These are phyloP conservation scores for Theristicus caerulescens DNA, from an alignment of 2,113 vertebrate genomes.

Conservation along the genomic window DNA sequence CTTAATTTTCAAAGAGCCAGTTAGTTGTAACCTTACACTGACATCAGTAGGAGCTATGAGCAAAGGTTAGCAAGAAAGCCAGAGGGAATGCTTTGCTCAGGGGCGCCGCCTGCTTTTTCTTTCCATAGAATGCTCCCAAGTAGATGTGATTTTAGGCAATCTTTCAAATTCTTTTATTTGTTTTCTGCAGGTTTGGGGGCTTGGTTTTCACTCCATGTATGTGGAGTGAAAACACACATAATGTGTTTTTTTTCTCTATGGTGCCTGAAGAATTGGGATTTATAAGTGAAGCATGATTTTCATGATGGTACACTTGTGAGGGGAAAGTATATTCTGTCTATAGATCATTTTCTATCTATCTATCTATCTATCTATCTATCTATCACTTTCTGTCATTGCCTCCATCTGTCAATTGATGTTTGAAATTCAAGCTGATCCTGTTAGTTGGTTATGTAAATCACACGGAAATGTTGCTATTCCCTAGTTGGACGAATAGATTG, in stretches of 20 bases:
- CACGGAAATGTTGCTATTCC: not conserved
- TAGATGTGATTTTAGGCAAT: not conserved
- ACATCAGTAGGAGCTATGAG: not conserved
- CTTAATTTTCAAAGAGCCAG: not conserved
- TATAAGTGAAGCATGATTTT: not conserved
- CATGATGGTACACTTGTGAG: not conserved
- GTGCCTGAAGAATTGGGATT: not conserved
- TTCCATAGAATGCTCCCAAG: not conserved
- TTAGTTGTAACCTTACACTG: not conserved
- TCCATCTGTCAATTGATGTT: not conserved
- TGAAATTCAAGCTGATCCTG: not conserved
- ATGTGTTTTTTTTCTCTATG: not conserved
- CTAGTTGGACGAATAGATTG: not conserved
- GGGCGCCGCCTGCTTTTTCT: not conserved
- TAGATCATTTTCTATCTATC: not conserved
- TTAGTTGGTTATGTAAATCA: not conserved
- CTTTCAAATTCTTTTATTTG: not conserved
- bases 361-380: too few species aligned
- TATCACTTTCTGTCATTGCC: not conserved
- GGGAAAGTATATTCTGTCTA: not conserved
- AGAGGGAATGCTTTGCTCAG: not conserved
- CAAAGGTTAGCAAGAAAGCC: not conserved
- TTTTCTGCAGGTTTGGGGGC: not conserved
- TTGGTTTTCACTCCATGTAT: not conserved
- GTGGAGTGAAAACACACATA: not conserved